Percentiles rank a stretch among this genome's conserved stretches.
Evolutionary conservation across 2,797 vertebrate genomes (phyloP).

Genomic region (Meda fulgida): DNA sequence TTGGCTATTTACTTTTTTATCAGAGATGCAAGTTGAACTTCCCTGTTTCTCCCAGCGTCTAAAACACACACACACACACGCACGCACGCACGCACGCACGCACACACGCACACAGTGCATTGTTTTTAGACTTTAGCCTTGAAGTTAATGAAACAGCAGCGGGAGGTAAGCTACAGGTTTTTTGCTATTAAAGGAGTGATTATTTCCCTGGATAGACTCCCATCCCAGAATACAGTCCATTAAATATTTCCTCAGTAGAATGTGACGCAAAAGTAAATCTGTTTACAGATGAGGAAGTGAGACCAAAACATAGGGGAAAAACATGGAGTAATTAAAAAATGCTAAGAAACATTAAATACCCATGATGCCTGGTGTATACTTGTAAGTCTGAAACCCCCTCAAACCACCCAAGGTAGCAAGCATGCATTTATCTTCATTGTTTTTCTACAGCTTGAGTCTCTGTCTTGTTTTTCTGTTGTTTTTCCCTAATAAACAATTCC

Average conservation of each 20-base stretch:
- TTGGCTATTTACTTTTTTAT: slow-evolving; percentile 50
- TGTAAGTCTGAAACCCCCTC: background rate
- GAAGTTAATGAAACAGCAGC: slow-evolving; percentile 41
- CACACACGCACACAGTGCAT: slow-evolving; percentile 3
- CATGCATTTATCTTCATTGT: slow-evolving; percentile 31
- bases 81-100: slow-evolving; percentile 9
- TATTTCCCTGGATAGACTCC: slow-evolving; percentile 38
- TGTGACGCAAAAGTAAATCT: slow-evolving; percentile 1
- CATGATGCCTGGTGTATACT: background rate
- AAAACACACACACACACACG: slow-evolving; percentile 6
- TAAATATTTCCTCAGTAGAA: background rate
- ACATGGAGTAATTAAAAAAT: slow-evolving; percentile 15
- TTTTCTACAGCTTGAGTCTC: slow-evolving; percentile 4
- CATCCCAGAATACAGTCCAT: slow-evolving; percentile 2
- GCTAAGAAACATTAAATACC: slow-evolving; percentile 24
- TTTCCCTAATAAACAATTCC: slow-evolving; percentile 11
- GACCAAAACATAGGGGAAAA: slow-evolving; percentile 19
- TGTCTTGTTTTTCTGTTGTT: slow-evolving; percentile 21
- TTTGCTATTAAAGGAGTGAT: slow-evolving; percentile 21
- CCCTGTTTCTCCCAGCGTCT: background rate
- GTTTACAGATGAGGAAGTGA: slow-evolving; percentile 4
- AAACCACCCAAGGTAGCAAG: slow-evolving; percentile 8
- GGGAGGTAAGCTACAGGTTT: slow-evolving; percentile 24
- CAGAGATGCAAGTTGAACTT: slow-evolving; percentile 44
- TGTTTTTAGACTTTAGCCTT: slow-evolving; percentile 36